These are phyloP conservation scores for Oryctolagus cuniculus DNA, from an alignment of 2,113 vertebrate species.

Conservation along the genomic window DNA sequence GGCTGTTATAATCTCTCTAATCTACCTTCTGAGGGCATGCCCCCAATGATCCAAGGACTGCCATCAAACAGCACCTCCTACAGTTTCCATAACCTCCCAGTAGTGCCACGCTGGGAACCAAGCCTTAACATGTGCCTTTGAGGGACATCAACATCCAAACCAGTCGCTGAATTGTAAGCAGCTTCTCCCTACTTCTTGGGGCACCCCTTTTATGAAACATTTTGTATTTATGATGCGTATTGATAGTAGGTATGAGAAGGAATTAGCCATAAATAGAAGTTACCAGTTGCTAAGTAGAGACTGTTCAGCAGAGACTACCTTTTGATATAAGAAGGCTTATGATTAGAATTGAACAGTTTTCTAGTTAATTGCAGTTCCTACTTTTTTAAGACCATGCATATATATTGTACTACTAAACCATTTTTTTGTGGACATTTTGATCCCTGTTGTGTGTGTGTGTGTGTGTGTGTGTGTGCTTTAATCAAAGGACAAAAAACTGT, in stretches of 20 bases:
- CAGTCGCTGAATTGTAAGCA: no score
- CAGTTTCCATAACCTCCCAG: no score
- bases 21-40: no score
- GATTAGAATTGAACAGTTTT: slow-evolving; percentile 3
- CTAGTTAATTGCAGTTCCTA: not conserved
- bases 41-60: no score
- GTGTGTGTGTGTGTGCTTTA: no score
- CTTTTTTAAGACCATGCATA: not conserved
- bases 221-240: not conserved
- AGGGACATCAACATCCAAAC: no score
- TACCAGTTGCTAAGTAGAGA: not conserved
- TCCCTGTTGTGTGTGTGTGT: not conserved
- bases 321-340: slow-evolving; percentile 10
- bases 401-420: not conserved
- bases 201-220: not conserved
- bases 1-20: no score
- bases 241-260: not conserved
- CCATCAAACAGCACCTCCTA: no score
- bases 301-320: not conserved
- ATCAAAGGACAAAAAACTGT: not conserved
- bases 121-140: no score
- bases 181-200: not conserved
- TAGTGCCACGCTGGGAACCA: no score
- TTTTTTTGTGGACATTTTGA: not conserved
- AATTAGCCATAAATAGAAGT: not conserved